Conservation (phyloP, 2,888 invertebrate genomes). For the Scaptomyza reducta region DNA sequence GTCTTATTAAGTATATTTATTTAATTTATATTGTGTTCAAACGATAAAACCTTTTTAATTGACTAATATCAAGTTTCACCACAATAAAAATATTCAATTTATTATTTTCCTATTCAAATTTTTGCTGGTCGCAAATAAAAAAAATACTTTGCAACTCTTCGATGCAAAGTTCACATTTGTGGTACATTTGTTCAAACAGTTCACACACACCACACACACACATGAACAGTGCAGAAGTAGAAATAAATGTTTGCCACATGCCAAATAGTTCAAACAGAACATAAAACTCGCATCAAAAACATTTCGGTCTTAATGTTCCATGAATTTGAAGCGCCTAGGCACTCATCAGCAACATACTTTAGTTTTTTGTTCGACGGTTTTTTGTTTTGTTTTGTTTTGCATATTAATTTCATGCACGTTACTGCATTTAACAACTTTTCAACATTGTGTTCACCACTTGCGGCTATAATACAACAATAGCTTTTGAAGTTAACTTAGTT, state of each 20-base stretch:
- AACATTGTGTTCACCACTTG: constrained; percentile 38
- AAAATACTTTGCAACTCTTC: not conserved
- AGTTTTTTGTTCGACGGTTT: constrained; percentile 2
- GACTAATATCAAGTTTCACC: not conserved
- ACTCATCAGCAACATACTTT: constrained; percentile 14
- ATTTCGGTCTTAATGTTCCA: constrained; percentile 51
- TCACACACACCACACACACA: constrained; percentile 10
- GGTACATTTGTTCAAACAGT: constrained; percentile 12
- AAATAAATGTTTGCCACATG: not conserved
- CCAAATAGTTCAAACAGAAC: constrained; percentile 21
- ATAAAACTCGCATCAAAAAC: constrained; percentile 47
- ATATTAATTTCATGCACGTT: constrained; percentile 41
- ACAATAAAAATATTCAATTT: not conserved
- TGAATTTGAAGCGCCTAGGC: constrained; percentile 43
- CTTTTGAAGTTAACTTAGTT: not conserved
- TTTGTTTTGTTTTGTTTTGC: not conserved
- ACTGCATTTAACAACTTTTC: constrained; percentile 32
- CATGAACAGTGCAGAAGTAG: not conserved
- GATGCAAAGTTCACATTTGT: not conserved
- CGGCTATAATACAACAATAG: constrained; percentile 8
- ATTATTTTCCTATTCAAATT: not conserved
- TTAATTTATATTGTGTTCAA: not conserved
- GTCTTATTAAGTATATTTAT: no score
- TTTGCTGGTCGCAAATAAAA: not conserved
- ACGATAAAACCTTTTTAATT: not conserved